A percentile compares a stretch with the other conserved stretches of the same genome.
These are phyloP conservation scores for Chrysochloris asiatica DNA, from an alignment of 2,113 vertebrate genomes.

Conservation along the genomic window DNA sequence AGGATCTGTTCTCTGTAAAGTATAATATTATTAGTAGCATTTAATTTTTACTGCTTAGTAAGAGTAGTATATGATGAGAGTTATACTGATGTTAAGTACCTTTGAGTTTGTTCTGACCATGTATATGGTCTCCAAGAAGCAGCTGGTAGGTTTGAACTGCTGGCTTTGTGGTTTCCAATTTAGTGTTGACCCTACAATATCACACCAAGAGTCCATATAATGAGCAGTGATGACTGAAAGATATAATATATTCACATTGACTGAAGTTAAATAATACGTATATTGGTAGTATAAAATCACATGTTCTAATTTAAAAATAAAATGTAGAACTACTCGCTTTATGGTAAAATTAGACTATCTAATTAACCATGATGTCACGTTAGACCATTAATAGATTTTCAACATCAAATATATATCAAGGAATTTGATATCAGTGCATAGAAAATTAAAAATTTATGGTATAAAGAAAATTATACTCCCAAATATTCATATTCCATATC, in stretches of 20 bases:
- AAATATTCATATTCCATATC: not conserved
- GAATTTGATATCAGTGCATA: not conserved
- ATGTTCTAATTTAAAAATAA: constrained; percentile 2
- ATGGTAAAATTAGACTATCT: not conserved
- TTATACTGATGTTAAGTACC: no score
- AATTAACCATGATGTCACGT: not conserved
- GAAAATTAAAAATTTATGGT: not conserved
- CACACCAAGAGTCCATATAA: no score
- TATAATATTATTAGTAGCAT: not conserved
- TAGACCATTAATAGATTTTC: not conserved
- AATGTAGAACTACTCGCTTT: not conserved
- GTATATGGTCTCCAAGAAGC: no score
- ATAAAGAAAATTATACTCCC: not conserved
- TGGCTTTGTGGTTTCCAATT: no score
- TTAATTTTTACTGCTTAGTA: not conserved
- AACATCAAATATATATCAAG: not conserved
- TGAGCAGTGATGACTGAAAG: not conserved
- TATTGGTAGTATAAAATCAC: not conserved
- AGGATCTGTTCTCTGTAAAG: not conserved
- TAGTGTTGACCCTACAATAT: no score
- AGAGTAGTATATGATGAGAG: no score
- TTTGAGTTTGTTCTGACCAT: no score
- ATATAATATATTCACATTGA: not conserved
- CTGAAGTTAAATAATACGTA: not conserved
- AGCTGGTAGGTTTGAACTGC: no score